phyloP scores from a whole-genome alignment of 2,888 invertebrate species.

The Leptogaster cylindrica region DNA sequence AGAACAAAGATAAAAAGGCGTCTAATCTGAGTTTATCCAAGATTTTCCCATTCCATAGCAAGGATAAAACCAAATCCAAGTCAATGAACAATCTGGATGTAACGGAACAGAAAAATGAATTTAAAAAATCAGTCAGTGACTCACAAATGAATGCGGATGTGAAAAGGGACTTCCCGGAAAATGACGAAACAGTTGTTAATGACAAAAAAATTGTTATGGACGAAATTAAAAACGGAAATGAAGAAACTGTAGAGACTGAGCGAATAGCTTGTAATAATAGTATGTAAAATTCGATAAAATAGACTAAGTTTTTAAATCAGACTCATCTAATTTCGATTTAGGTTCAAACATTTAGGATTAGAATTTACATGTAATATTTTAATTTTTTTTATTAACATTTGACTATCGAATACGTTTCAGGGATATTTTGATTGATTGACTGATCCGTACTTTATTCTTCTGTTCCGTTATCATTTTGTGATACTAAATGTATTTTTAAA shows the following conservation, averaged over 20 bases:
- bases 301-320: no score
- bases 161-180: no score
- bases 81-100: constrained; percentile 17
- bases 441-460: neutral
- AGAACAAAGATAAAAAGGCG: neutral
- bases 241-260: neutral
- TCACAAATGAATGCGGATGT: constrained; percentile 1
- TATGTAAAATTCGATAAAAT: no score
- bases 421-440: neutral
- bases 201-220: neutral
- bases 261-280: neutral
- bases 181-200: neutral
- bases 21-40: neutral
- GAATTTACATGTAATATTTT: no score
- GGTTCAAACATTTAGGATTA: no score
- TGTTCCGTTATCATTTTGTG: neutral
- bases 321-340: no score
- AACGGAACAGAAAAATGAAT: neutral
- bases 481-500: neutral
- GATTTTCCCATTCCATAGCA: neutral
- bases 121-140: constrained; percentile 20
- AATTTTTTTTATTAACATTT: neutral
- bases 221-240: neutral
- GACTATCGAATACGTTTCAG: neutral
- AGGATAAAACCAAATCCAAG: constrained; percentile 25